Conservation (phyloP, 2,113 vertebrate species). For the Gyps fulvus region DNA sequence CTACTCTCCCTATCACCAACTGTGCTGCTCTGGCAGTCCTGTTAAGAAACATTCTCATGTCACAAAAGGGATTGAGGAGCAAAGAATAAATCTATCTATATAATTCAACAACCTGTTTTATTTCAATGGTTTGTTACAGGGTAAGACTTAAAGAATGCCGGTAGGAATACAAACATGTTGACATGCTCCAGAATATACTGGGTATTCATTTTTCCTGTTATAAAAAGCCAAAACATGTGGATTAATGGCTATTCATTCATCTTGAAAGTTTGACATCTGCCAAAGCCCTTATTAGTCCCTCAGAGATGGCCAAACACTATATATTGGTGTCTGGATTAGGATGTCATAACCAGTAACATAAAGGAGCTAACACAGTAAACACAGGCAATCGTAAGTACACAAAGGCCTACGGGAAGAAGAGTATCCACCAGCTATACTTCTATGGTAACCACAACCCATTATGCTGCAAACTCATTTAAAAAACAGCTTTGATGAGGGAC, state of each 20-base stretch:
- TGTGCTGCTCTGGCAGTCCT: background rate
- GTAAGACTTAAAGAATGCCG: background rate
- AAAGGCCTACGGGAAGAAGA: background rate
- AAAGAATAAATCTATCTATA: background rate
- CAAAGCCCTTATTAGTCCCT: background rate
- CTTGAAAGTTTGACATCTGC: background rate
- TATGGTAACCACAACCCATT: background rate
- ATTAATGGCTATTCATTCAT: background rate
- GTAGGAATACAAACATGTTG: background rate
- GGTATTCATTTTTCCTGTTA: background rate
- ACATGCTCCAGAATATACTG: background rate
- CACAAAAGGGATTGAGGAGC: background rate
- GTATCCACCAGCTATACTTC: background rate
- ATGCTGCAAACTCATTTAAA: background rate
- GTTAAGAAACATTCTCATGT: background rate
- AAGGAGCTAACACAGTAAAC: background rate
- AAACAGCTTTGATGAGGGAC: background rate
- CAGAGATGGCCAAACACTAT: background rate
- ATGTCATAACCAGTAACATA: background rate
- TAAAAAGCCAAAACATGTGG: background rate
- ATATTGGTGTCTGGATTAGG: background rate
- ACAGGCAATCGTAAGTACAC: fast-evolving
- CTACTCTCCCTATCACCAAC: background rate
- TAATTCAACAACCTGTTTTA: background rate
- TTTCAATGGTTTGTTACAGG: background rate